Conservation (phyloP, 2,888 invertebrate genomes). For the Tubiluchus corallicola region DNA sequence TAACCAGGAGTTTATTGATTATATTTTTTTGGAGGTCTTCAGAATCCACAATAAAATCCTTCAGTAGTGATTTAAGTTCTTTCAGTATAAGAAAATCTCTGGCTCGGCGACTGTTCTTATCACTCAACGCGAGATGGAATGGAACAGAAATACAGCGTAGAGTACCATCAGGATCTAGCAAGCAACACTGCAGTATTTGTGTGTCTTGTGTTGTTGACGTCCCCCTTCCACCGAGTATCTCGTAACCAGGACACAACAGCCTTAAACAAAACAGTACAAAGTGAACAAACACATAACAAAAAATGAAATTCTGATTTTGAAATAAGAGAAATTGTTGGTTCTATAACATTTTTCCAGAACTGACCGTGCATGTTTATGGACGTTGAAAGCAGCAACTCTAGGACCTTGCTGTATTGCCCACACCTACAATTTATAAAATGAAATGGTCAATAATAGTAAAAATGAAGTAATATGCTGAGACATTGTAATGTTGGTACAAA, state of each 20-base stretch:
- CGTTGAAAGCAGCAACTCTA: constrained; percentile 73
- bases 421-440: constrained; percentile 29
- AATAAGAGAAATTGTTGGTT: no score
- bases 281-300: constrained; percentile 34
- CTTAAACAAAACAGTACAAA: constrained; percentile 24
- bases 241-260: constrained; percentile 57
- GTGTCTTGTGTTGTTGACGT: constrained; percentile 32
- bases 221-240: constrained; percentile 51
- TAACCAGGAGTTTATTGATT: constrained; percentile 21
- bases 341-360: not conserved
- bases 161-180: constrained; percentile 62
- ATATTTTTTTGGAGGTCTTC: constrained; percentile 18
- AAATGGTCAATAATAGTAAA: not conserved
- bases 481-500: no score
- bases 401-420: constrained; percentile 77
- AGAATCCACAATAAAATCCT: constrained; percentile 18
- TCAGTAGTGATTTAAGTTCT: constrained; percentile 34
- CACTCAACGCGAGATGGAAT: constrained; percentile 76
- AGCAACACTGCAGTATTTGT: constrained; percentile 49
- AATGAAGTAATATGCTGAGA: not conserved
- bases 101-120: constrained; percentile 64
- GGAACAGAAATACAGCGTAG: constrained; percentile 67
- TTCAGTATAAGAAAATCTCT: constrained; percentile 69
- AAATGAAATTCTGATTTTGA: no score
- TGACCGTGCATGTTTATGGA: constrained; percentile 48